These are phyloP conservation scores for Temnothorax curvispinosus DNA, from an alignment of 1,140 invertebrate genomes.

Conservation along the genomic window DNA sequence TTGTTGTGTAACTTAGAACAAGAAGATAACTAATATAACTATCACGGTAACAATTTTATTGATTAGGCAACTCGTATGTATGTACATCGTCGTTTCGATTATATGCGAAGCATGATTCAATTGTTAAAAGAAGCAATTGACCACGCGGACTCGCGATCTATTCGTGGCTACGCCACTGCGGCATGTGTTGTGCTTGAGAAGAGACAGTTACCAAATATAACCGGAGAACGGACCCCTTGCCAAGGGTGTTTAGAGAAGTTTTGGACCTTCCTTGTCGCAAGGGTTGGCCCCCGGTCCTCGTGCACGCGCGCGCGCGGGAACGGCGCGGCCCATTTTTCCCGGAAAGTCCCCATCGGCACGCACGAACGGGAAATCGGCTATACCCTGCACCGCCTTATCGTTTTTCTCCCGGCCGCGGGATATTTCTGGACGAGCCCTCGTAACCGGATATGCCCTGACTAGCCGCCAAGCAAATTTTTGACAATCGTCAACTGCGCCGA, in stretches of 20 bases:
- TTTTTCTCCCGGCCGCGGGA: slow-evolving; percentile 15
- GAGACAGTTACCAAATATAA: slow-evolving; percentile 84
- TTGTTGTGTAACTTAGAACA: neutral
- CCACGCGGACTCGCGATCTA: slow-evolving; percentile 17
- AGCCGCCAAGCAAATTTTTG: slow-evolving; percentile 57
- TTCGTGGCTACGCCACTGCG: slow-evolving; percentile 75
- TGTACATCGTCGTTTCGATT: neutral
- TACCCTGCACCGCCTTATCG: slow-evolving; percentile 32
- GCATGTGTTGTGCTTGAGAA: slow-evolving; percentile 74
- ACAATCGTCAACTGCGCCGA: slow-evolving; percentile 50
- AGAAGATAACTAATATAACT: neutral
- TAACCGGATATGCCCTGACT: slow-evolving; percentile 61
- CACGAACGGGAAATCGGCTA: slow-evolving; percentile 58
- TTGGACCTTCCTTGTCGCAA: slow-evolving; percentile 78
- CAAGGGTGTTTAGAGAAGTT: slow-evolving; percentile 81
- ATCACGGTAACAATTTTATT: neutral
- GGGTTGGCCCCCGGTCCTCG: slow-evolving; percentile 67
- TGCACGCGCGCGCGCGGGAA: slow-evolving; percentile 12
- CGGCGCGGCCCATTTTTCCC: slow-evolving; percentile 37
- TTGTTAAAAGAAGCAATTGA: slow-evolving; percentile 39
- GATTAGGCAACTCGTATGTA: neutral
- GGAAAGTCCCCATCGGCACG: slow-evolving; percentile 39
- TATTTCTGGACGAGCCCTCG: slow-evolving; percentile 67
- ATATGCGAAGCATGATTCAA: neutral
- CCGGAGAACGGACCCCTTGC: slow-evolving; percentile 81